Base-by-base conservation (phyloP, 2,113 vertebrate genomes). In the Antechinus flavipes region DNA sequence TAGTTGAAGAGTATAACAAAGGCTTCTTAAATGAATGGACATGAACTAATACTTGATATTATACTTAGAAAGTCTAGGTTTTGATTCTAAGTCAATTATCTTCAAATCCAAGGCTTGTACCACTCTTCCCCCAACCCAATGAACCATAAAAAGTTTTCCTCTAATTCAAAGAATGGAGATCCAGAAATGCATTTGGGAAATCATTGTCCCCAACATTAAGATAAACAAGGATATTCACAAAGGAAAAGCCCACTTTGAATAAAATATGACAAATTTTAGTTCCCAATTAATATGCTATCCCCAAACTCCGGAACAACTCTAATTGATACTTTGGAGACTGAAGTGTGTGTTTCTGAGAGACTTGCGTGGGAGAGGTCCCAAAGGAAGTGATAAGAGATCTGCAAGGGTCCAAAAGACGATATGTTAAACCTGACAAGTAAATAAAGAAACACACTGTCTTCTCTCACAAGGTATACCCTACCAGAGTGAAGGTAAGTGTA, bases 291-390 rank as follows among this genome's bases (percentile, higher is more conserved):
- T 9, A 2, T 7, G 10, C 23, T 0, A 53, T 93, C 9, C 9
- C 11, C 3, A 89, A 90, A 91, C 22, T 93, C 19, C 27, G 92
- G 12, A 16, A 26, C 19, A 35, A 84, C 16, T 92, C 1, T 95
- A 96, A 97, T 76, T 94, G 42, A 91, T 68, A 94, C 95, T 95
- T 92, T 96, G 91, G 95, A 96, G 96, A 94, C 49, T 25, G 8
- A 35, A 2, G 9, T 54, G 42, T 49, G 5, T 93, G 42, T 89
- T 94, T 93, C 68, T 94, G 56, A 8, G 46, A 27, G 95, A 27
- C n/a, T 89, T 89, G 24, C 26, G 26, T 53, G 14, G 27, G 42
- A 93, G 24, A 47, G 46, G 3, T 93, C 93, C 68, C 96, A 90
- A 68, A 94, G 93, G 94, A 58, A 23, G 84, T 0, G 14, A 90